Base-by-base conservation (phyloP, 1,140 invertebrate species). In the Hylyphantes graminicola region DNA sequence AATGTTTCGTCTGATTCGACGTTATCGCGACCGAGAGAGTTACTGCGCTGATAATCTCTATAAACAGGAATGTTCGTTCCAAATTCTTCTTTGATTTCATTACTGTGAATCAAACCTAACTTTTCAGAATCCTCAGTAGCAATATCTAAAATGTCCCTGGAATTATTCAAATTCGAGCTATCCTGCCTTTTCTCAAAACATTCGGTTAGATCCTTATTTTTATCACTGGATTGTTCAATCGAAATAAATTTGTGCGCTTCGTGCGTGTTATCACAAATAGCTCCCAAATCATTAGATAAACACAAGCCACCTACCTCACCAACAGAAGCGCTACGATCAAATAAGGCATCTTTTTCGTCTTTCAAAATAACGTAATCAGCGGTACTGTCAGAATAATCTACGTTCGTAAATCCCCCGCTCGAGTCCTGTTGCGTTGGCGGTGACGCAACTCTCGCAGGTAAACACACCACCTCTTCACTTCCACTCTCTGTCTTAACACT, bases 21-120 rank as follows among this genome's bases (percentile, higher is more conserved):
- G 0, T n/a, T 11, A 7, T 83, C 70, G 2, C 82, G 73, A 35
- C 63, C 82, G 4, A 77, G n/a, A 21, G 82, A 84, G 10, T 61
- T 73, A 19, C 82, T 84, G 4, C 82, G 13, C 10, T 77, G 48
- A 21, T 84, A 84, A n/a, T 74, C 80, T 67, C 63, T 64, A 9
- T 12, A 35, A 54, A 55, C 50, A 19, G 63, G 50, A 9, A 21
- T 17, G 10, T 65, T 51, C 0, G 63, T 8, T 12, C 11, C 57
- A 7, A 15, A 13, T 2, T 53, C 11, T 74, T 11, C 54, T n/a
- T 50, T 50, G 7, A 35, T 35, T 35, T 35, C 35, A 35, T 35
- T 35, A 35, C 35, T 35, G 35, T 35, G 35, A 35, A 35, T 35
- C 35, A 35, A 35, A 35, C 35, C 1, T 2, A 35, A 35, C 35